A percentile compares a stretch with the other conserved stretches of the same genome.
Conservation (phyloP, 2,888 invertebrate genomes). For the Achlya flavicornis region DNA sequence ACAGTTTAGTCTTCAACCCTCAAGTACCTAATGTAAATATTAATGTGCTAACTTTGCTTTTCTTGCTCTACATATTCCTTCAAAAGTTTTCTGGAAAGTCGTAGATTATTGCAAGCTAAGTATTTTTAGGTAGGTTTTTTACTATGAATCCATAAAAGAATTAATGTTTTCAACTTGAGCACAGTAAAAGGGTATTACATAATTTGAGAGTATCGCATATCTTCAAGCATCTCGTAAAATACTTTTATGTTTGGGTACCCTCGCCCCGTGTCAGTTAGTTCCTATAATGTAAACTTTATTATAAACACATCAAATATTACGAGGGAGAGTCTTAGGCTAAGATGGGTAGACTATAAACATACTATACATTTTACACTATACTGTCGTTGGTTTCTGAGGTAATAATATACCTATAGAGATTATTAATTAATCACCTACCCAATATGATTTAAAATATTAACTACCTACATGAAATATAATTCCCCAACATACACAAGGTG, state of each 20-base stretch:
- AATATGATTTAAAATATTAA: no score
- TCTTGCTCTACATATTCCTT: no score
- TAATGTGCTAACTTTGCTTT: background rate
- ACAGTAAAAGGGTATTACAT: conserved; percentile 26
- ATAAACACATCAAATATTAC: conserved; percentile 21
- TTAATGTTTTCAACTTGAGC: conserved; percentile 9
- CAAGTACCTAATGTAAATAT: background rate
- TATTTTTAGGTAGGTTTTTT: background rate
- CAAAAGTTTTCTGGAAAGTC: background rate
- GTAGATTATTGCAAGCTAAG: background rate
- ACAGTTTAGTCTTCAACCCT: background rate
- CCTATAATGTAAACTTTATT: conserved; percentile 28
- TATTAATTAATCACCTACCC: no score
- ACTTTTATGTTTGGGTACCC: conserved; percentile 29
- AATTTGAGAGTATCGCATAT: conserved; percentile 24
- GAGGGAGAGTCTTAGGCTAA: no score
- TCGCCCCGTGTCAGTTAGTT: conserved; percentile 29
- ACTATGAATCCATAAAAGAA: conserved; percentile 1
- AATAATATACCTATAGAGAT: no score
- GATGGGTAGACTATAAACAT: no score
- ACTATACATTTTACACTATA: background rate
- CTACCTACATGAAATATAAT: no score
- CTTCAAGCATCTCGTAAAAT: conserved; percentile 33
- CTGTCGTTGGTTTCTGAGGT: background rate
- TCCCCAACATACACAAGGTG: no score